Conservation (phyloP, 1,140 invertebrate genomes). For the Cydia strobilella region DNA sequence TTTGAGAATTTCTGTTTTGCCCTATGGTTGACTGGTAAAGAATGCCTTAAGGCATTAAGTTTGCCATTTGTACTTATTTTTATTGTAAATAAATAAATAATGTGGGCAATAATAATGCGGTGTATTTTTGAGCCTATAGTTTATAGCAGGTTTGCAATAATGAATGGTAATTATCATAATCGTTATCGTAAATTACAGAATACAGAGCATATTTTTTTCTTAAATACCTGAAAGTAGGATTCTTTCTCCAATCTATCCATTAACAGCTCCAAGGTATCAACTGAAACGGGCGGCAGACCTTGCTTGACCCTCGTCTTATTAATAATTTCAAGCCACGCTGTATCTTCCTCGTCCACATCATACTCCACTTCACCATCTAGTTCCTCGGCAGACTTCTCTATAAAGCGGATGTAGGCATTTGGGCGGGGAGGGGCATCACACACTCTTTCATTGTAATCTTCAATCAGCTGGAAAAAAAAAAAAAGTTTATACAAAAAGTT, state of each 20-base stretch:
- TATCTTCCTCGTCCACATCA: constrained; percentile 98
- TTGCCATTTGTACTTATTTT: no score
- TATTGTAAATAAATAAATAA: no score
- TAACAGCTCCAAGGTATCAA: constrained; percentile 94
- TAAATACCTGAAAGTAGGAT: constrained; percentile 96
- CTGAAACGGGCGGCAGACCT: constrained; percentile 85
- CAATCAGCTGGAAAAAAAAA: constrained; percentile 69
- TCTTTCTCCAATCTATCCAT: constrained; percentile 99
- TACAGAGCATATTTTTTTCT: neutral
- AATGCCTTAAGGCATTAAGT: no score
- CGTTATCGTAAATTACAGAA: no score
- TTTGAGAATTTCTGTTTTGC: no score
- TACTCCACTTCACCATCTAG: constrained; percentile 97
- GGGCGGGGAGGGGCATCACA: constrained; percentile 86
- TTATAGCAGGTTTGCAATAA: no score
- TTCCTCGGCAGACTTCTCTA: constrained; percentile 97
- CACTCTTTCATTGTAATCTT: constrained; percentile 72
- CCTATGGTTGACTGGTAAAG: no score
- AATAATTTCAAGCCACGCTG: constrained; percentile 93
- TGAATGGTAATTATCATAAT: no score
- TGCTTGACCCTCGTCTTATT: constrained; percentile 89
- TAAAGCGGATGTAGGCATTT: constrained; percentile 84
- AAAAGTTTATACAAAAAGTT: no score
- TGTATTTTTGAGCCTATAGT: no score
- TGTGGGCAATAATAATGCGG: no score